Conservation (phyloP, 2,888 invertebrate genomes). For the Xestia rhomboidea region DNA sequence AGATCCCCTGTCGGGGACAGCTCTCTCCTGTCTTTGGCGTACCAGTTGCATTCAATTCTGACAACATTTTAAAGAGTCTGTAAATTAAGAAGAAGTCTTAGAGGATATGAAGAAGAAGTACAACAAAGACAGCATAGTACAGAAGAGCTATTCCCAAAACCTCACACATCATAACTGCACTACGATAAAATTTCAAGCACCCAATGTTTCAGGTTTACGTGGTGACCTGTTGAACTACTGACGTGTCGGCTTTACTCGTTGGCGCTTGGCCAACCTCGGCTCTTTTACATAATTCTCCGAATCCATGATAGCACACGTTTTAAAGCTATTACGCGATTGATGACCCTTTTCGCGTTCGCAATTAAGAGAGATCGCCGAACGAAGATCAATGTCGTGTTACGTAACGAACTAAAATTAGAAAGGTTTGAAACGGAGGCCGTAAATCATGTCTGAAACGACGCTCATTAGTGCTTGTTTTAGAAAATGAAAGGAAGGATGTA, state of each 20-base stretch:
- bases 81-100: not conserved
- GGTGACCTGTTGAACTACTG: conserved; percentile 75
- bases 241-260: conserved; percentile 61
- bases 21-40: not conserved
- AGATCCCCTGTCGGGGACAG: no score
- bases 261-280: conserved; percentile 72
- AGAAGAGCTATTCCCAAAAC: not conserved
- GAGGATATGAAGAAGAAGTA: not conserved
- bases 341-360: conserved; percentile 66
- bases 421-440: conserved; percentile 35
- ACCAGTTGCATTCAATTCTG: not conserved
- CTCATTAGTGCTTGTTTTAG: conserved; percentile 45
- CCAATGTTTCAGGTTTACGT: conserved; percentile 60
- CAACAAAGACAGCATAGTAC: not conserved
- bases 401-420: conserved; percentile 33
- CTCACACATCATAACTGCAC: conserved; percentile 31
- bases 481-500: conserved; percentile 31
- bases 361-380: conserved; percentile 44
- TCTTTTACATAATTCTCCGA: conserved; percentile 74
- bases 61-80: not conserved
- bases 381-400: conserved; percentile 52
- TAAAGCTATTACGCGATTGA: conserved; percentile 71
- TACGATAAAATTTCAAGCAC: conserved; percentile 36
- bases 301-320: conserved; percentile 74
- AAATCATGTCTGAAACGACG: conserved; percentile 53